Percentiles rank a stretch among this genome's conserved stretches.
These are phyloP conservation scores for Lobophora halterata DNA, from an alignment of 2,888 invertebrate species.

Conservation along the genomic window DNA sequence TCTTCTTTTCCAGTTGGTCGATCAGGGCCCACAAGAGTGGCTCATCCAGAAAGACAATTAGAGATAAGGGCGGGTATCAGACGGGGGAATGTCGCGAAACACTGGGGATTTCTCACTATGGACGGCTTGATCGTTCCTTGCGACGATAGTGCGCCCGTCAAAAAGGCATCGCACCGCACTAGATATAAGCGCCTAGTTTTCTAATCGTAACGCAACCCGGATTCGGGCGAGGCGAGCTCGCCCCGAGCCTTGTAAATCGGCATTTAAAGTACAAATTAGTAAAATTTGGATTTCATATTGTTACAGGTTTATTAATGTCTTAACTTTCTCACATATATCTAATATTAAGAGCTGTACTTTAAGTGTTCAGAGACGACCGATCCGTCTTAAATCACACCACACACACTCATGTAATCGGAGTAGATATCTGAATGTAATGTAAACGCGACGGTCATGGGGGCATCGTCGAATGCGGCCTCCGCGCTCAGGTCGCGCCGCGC, in stretches of 20 bases:
- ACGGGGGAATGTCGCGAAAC: slow-evolving; percentile 77
- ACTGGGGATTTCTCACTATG: slow-evolving; percentile 78
- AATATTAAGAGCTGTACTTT: slow-evolving; percentile 80
- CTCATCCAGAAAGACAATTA: slow-evolving; percentile 81
- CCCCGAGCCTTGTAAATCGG: slow-evolving; percentile 75
- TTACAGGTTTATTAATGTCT: slow-evolving; percentile 80
- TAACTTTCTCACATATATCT: slow-evolving; percentile 64
- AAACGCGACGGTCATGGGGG: slow-evolving; percentile 24
- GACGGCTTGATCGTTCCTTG: slow-evolving; percentile 73
- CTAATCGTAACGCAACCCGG: slow-evolving; percentile 61
- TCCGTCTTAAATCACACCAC: slow-evolving; percentile 55
- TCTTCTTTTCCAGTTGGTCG: slow-evolving; percentile 81
- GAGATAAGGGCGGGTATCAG: slow-evolving; percentile 73
- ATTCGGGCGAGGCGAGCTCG: slow-evolving; percentile 70
- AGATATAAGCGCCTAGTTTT: slow-evolving; percentile 73
- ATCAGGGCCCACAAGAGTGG: slow-evolving; percentile 81
- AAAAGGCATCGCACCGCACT: slow-evolving; percentile 80
- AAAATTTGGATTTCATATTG: slow-evolving; percentile 79
- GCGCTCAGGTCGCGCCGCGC: background rate
- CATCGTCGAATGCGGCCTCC: slow-evolving; percentile 27
- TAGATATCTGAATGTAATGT: too few relatives aligned
- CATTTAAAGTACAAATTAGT: slow-evolving; percentile 81
- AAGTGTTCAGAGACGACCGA: slow-evolving; percentile 78
- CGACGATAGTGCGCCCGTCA: slow-evolving; percentile 73
- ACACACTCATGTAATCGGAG: slow-evolving; percentile 55